Percentiles rank a stretch among this genome's conserved stretches.
phyloP scores from a whole-genome alignment of 2,113 vertebrate genomes.

The Larimichthys crocea region DNA sequence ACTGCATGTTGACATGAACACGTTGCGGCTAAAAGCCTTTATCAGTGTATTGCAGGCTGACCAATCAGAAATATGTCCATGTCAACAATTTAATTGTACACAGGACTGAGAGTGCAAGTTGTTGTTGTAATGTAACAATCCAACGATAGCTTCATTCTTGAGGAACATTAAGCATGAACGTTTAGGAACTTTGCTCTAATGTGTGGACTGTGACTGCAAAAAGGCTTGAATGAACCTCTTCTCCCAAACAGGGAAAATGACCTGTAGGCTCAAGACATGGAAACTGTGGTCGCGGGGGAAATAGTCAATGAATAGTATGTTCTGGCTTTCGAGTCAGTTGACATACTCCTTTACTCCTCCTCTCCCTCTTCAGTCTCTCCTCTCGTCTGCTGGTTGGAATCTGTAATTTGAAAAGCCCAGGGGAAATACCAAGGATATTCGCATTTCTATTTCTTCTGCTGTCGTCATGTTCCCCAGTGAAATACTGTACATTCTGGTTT shows the following conservation, averaged over 20 bases:
- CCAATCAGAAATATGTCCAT: neutral
- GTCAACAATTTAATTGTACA: neutral
- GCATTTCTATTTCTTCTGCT: conserved; percentile 74
- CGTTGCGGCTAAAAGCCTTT: neutral
- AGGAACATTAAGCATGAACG: neutral
- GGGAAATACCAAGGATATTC: conserved; percentile 80
- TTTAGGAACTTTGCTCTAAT: neutral
- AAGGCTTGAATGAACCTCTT: conserved; percentile 28
- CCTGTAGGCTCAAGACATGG: conserved; percentile 61
- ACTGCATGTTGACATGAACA: neutral
- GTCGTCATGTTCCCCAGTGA: conserved; percentile 73
- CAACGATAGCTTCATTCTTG: neutral
- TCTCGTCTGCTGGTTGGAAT: conserved; percentile 67
- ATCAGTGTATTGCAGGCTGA: neutral
- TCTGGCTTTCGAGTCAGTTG: conserved; percentile 60
- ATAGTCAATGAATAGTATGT: conserved; percentile 68
- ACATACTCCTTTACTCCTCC: conserved; percentile 63
- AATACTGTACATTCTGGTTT: conserved; percentile 64
- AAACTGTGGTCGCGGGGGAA: conserved; percentile 65
- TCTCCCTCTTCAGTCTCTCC: conserved; percentile 45
- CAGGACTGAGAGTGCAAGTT: neutral
- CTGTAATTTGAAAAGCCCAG: conserved; percentile 82
- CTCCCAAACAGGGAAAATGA: conserved; percentile 43
- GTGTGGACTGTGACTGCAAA: conserved; percentile 1
- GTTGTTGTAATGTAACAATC: no score